Evolutionary conservation across 1,140 invertebrate genomes (phyloP), one percentile per base, ranked within the genome.

Genomic region (Rhyacophila brunnea): DNA sequence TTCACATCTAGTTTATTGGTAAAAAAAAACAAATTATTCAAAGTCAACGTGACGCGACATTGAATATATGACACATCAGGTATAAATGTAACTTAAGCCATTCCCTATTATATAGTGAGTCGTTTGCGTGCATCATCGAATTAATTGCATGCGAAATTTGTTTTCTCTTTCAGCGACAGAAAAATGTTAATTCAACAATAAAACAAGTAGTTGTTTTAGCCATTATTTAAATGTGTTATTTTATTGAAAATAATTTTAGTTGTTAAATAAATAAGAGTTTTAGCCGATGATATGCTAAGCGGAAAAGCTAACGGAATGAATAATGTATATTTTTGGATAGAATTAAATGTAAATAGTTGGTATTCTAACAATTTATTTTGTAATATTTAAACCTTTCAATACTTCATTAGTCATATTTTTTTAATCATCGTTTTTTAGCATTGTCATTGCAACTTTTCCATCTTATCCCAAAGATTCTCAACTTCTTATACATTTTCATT

Each of bases 181-280:
- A 28, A 9, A 28, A 28, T 28, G 9, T 42, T 13, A 28, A 28
- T 28, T 28, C 47, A 49, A 34, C 32, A 49, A 35, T 15, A 44
- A 56, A 58, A 57, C 45, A 49, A 36, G 35, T 46, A 17, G 17
- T 42, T 58, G 56, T 58, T 58, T 51, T 51, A 58, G 56, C 56
- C 56, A 58, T 58, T 52, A 45, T 58, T 50, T 58, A 53, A 28
- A 51, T 58, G 56, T 58, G 48, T 58, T 58, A 58, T 58, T 45
- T 58, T 58, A 58, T 42, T 44, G 23, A 34, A 44, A 28, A 28
- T 28, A 28, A 28, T 28, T 28, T 28, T 28, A 28, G 23, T 28
- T 28, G 23, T 28, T 28, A 28, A 28, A 28, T 28, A 5, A 28
- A 28, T 28, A 5, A 28, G 9, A 28, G 23, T 28, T 28, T 28